Conservation (phyloP, 1,140 invertebrate genomes). For the Cryptotermes secundus region DNA sequence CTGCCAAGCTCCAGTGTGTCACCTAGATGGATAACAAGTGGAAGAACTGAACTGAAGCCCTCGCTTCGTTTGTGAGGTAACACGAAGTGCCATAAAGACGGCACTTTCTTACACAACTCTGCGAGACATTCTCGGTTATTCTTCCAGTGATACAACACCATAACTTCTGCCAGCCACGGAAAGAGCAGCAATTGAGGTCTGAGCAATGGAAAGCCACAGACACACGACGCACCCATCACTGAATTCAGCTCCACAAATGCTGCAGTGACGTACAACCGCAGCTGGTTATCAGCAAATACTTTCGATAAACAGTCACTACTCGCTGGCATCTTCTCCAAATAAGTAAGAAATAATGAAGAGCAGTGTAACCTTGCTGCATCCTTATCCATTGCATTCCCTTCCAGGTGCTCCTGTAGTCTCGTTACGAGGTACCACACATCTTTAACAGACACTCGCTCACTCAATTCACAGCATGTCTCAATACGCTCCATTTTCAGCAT, state of each 20-base stretch:
- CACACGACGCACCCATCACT: conserved; percentile 26
- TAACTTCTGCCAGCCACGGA: neutral
- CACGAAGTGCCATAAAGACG: conserved; percentile 29
- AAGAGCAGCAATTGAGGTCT: neutral
- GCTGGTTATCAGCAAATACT: neutral
- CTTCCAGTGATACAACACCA: conserved; percentile 10
- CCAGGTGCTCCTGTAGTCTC: conserved; percentile 39
- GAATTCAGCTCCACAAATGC: conserved; percentile 29
- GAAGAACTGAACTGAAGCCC: conserved; percentile 24
- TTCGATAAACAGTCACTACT: neutral
- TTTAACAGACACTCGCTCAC: conserved; percentile 36
- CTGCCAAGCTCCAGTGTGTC: conserved; percentile 9
- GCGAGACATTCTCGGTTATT: conserved; percentile 22
- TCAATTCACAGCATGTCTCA: conserved; percentile 40
- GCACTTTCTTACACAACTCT: conserved; percentile 25
- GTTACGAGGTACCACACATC: conserved; percentile 41
- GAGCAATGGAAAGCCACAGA: conserved; percentile 36
- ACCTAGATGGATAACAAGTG: conserved; percentile 36
- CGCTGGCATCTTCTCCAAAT: conserved; percentile 37
- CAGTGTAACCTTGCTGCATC: conserved; percentile 34
- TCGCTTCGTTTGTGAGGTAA: neutral
- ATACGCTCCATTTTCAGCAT: conserved; percentile 42
- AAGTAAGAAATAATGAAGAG: conserved; percentile 40
- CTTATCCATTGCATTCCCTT: conserved; percentile 31
- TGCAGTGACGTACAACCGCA: neutral